A percentile compares a stretch with the other conserved stretches of the same genome.
These are phyloP conservation scores for Silvanus unidentatus DNA, from an alignment of 2,888 invertebrate genomes.

Conservation along the genomic window DNA sequence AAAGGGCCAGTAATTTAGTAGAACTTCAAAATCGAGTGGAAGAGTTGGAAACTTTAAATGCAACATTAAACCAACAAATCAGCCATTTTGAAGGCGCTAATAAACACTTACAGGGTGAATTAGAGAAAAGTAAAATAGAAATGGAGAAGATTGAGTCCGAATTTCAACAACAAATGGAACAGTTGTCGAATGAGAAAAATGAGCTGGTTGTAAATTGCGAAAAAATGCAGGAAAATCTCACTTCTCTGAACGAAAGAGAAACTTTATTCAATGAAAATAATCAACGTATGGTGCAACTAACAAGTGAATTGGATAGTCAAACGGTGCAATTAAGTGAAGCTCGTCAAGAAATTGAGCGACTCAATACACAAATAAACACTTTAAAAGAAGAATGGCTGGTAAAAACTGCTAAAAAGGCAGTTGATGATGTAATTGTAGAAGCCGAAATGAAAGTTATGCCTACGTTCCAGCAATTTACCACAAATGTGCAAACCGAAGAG, in stretches of 20 bases:
- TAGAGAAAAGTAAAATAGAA: slow-evolving; percentile 42
- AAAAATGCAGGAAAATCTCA: slow-evolving; percentile 46
- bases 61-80: slow-evolving; percentile 48
- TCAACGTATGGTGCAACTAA: too few species aligned
- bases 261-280: slow-evolving; percentile 16
- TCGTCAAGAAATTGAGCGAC: too few species aligned
- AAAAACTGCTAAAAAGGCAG: slow-evolving; percentile 20
- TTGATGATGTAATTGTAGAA: slow-evolving; percentile 22
- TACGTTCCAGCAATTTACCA: too few species aligned
- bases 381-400: slow-evolving; percentile 19
- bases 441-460: slow-evolving; percentile 17
- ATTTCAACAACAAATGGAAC: slow-evolving; percentile 44
- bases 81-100: slow-evolving; percentile 47
- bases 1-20: slow-evolving; percentile 27
- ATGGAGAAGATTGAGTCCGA: slow-evolving; percentile 51
- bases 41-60: slow-evolving; percentile 48
- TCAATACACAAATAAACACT: slow-evolving; percentile 10
- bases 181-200: slow-evolving; percentile 38
- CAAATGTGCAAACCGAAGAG: not conserved
- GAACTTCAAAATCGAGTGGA: slow-evolving; percentile 19
- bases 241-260: slow-evolving; percentile 29
- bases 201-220: slow-evolving; percentile 39
- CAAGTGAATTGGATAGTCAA: too few species aligned
- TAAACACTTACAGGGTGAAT: slow-evolving; percentile 43
- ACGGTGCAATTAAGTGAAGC: too few species aligned